A percentile compares a stretch with the other conserved stretches of the same genome.
These are phyloP conservation scores for Palythoa grandis DNA, from an alignment of 92 coral and sea anemone species.

Conservation along the genomic window DNA sequence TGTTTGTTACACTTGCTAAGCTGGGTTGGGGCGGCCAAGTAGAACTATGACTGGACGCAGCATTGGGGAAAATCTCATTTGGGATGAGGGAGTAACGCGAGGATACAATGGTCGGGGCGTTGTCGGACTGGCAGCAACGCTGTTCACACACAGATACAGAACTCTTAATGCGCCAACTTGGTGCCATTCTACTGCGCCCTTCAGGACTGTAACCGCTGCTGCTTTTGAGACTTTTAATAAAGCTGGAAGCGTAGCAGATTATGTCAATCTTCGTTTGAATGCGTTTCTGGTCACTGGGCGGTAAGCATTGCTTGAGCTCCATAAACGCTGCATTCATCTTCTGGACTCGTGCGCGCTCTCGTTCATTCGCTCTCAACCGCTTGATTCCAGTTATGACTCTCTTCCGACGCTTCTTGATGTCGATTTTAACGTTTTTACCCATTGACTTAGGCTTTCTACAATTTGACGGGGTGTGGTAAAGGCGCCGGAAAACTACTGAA, in stretches of 20 bases:
- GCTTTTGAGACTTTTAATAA: slow-evolving; percentile 42
- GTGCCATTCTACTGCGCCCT: slow-evolving; percentile 19
- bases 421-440: slow-evolving; percentile 30
- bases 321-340: slow-evolving; percentile 63
- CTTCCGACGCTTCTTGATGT: slow-evolving; percentile 40
- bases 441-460: background rate
- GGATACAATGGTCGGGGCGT: slow-evolving; percentile 34
- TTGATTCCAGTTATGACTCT: slow-evolving; percentile 41
- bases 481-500: background rate
- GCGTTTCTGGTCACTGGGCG: slow-evolving; percentile 35
- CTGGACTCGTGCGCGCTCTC: slow-evolving; percentile 60
- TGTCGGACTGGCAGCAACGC: slow-evolving; percentile 32
- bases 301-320: slow-evolving; percentile 58
- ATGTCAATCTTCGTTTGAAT: slow-evolving; percentile 59
- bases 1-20: background rate
- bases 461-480: background rate
- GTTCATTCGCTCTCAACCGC: slow-evolving; percentile 58
- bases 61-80: slow-evolving; percentile 7
- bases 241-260: slow-evolving; percentile 48
- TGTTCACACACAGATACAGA: slow-evolving; percentile 36
- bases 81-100: slow-evolving; percentile 25
- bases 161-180: slow-evolving; percentile 28
- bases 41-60: background rate
- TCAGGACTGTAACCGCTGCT: background rate
- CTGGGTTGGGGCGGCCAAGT: background rate